Percentiles rank a stretch among this genome's conserved stretches.
phyloP scores from a whole-genome alignment of 2,888 invertebrate species.

The Nomada flava region DNA sequence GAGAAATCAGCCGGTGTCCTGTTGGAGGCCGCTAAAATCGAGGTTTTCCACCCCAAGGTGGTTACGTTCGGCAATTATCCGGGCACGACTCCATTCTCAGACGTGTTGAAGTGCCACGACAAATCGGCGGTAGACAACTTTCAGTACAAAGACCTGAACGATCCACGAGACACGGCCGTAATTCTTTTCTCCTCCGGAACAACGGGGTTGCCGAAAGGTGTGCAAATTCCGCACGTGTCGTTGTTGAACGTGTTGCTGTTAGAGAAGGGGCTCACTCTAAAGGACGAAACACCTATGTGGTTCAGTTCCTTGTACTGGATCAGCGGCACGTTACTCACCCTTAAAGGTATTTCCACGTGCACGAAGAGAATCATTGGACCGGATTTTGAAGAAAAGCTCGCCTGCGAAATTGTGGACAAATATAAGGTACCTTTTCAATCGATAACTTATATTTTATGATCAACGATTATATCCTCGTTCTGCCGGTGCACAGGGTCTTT shows the following conservation, averaged over 20 bases:
- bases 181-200: constrained; percentile 80
- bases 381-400: constrained; percentile 68
- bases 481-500: no score
- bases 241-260: constrained; percentile 41
- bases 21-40: constrained; percentile 60
- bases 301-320: constrained; percentile 78
- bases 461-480: no score
- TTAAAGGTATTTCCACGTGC: constrained; percentile 45
- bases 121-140: constrained; percentile 67
- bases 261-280: background rate
- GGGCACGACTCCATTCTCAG: constrained; percentile 56
- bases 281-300: constrained; percentile 48
- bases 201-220: constrained; percentile 78
- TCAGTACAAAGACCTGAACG: constrained; percentile 51
- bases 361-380: constrained; percentile 69
- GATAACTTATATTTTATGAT: background rate
- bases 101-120: constrained; percentile 63
- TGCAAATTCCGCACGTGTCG: constrained; percentile 70
- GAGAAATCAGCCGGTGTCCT: constrained; percentile 41
- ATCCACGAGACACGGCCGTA: constrained; percentile 60
- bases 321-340: constrained; percentile 67
- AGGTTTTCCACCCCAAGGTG: constrained; percentile 34
- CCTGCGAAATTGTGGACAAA: constrained; percentile 75
- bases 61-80: constrained; percentile 71
- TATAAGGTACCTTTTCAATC: constrained; percentile 70